Evolutionary conservation across 2,113 vertebrate genomes (phyloP), one percentile per base, ranked within the genome.

Genomic region (Labrus mixtus): DNA sequence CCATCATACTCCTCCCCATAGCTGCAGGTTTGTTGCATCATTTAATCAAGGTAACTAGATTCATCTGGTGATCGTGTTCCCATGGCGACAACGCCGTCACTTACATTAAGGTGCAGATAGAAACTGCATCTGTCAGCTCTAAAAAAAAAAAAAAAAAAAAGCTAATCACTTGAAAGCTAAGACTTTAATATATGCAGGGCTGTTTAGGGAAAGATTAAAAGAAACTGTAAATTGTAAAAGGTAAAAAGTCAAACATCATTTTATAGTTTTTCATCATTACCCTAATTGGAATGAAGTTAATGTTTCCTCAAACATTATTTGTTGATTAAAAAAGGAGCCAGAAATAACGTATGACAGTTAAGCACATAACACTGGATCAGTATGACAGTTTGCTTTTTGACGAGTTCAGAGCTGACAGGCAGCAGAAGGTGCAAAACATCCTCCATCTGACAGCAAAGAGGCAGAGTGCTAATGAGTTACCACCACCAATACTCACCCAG

Each of bases 81-180:
- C 41, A 2, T 33, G 39, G 23, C 9, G 6, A 48, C 48, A 67
- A 43, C 15, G 41, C 2, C 2, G 2, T 12, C 37, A 25, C 36
- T 71, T 46, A 59, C 41, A 54, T 71, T 23, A 62, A 22, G 45
- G 20, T 65, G 66, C 78, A 71, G 77, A 68, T 46, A 57, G 59
- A 68, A 37, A 16, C 3, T 0, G n/a, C 67, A 71, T 68, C 66
- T 71, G 68, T 17, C 62, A 59, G 45, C 69, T 54, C 67, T 59
- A 36, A 29, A 33, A 23, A 41, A 33, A 33, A 33, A n/a, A n/a
- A n/a, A n/a, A n/a, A n/a, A n/a, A n/a, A 33, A 6, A 59, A 72
- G 15, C 20, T 17, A 70, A 70, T 69, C 59, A 54, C 39, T 45
- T 60, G n/a, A 69, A 66, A 48, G 39, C 2, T 1, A 33, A 60